These are phyloP conservation scores for Eubucco bourcierii DNA, from an alignment of 2,113 vertebrate genomes.

Conservation along the genomic window DNA sequence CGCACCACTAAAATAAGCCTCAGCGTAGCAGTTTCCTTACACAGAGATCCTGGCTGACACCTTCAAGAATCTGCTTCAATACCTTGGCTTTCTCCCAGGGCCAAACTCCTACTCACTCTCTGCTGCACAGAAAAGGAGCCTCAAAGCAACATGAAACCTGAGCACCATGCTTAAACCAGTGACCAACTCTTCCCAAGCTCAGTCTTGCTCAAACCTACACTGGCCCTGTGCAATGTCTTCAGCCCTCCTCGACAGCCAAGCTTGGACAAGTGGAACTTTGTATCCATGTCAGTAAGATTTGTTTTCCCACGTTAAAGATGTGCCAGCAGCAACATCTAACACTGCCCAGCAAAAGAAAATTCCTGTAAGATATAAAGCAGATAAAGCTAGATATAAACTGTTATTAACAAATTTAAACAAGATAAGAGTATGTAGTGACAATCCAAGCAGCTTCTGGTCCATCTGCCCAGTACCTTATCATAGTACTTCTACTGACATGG, in stretches of 20 bases:
- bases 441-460: neutral
- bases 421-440: neutral
- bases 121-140: neutral
- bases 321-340: neutral
- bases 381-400: neutral
- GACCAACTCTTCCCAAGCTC: neutral
- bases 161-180: fast-evolving
- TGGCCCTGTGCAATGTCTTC: neutral
- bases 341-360: neutral
- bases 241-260: neutral
- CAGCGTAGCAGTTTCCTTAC: constrained; percentile 20
- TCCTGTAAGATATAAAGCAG: neutral
- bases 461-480: neutral
- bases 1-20: constrained; percentile 19
- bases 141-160: neutral
- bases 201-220: neutral
- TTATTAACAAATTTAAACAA: neutral
- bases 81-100: constrained; percentile 30
- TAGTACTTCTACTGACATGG: neutral
- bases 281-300: neutral
- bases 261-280: neutral
- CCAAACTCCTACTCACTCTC: neutral
- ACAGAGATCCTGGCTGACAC: constrained; percentile 42
- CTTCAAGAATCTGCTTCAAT: neutral
- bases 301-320: neutral